A percentile compares a stretch with the other conserved stretches of the same genome.
phyloP scores from a whole-genome alignment of 2,888 invertebrate genomes.

The Drepanosiphum platanoidis region DNA sequence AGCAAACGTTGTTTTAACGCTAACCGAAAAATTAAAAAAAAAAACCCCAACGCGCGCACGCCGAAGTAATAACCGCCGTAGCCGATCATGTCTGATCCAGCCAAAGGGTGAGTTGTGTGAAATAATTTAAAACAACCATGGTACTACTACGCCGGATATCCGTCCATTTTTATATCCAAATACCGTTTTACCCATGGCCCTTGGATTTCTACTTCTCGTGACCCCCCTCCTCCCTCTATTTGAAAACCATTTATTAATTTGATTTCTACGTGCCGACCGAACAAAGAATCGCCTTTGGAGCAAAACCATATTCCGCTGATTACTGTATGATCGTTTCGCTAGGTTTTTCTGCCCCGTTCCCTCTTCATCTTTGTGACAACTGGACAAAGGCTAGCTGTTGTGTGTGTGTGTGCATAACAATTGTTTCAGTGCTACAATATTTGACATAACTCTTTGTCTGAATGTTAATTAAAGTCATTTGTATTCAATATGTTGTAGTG shows the following conservation, averaged over 20 bases:
- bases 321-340: not conserved
- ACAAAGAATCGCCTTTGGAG: not conserved
- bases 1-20: not conserved
- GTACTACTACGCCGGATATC: too few relatives aligned
- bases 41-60: too few relatives aligned
- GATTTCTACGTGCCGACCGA: too few relatives aligned
- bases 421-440: not conserved
- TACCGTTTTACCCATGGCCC: too few relatives aligned
- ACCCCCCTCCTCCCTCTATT: too few relatives aligned
- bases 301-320: not conserved
- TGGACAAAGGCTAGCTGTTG: not conserved
- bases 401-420: not conserved
- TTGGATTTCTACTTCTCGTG: too few relatives aligned
- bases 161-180: too few relatives aligned
- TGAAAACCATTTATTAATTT: not conserved
- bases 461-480: too few relatives aligned
- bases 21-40: too few relatives aligned
- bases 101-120: constrained; percentile 55
- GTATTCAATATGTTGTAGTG: too few relatives aligned
- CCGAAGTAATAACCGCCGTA: too few relatives aligned
- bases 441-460: not conserved
- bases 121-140: too few relatives aligned
- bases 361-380: not conserved
- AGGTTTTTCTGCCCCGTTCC: not conserved
- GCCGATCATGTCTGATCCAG: constrained; percentile 47